Conservation (phyloP, 64 coral and sea anemone species). For the Astreopora myriophthalma region DNA sequence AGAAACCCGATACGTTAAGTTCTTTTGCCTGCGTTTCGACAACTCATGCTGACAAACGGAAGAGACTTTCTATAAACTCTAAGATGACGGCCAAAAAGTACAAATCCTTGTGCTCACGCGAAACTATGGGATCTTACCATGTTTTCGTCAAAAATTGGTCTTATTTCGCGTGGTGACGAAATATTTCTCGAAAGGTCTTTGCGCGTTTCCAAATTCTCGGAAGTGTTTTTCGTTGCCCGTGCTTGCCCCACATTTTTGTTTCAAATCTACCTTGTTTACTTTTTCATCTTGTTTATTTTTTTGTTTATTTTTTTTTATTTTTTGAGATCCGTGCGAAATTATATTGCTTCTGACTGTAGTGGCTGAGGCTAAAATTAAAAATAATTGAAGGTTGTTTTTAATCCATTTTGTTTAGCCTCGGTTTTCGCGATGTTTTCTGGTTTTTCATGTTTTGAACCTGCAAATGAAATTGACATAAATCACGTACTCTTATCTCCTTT, state of each 20-base stretch:
- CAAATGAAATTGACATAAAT: background rate
- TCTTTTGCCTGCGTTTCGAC: too few relatives aligned
- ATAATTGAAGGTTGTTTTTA: background rate
- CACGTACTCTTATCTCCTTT: background rate
- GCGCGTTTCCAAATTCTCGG: background rate
- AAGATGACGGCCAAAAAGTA: too few relatives aligned
- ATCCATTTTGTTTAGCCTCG: background rate
- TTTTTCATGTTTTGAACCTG: background rate
- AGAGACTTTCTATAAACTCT: too few relatives aligned
- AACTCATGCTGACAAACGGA: too few relatives aligned
- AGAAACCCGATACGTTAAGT: conserved; percentile 2
- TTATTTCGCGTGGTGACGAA: background rate
- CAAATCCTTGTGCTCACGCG: too few relatives aligned
- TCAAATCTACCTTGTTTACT: background rate
- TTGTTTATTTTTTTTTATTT: background rate
- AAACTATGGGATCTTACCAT: too few relatives aligned
- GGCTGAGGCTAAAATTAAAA: too few relatives aligned
- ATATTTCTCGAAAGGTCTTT: background rate
- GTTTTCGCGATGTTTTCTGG: background rate
- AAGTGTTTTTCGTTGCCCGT: background rate
- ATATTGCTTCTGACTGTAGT: too few relatives aligned
- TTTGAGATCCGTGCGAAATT: background rate
- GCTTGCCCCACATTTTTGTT: background rate
- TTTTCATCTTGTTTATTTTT: too few relatives aligned
- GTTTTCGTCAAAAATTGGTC: too few relatives aligned